Evolutionary conservation across 30 jellyfish, hydroid and myxozoan genomes (phyloP).

Genomic region (Hydractinia echinata): DNA sequence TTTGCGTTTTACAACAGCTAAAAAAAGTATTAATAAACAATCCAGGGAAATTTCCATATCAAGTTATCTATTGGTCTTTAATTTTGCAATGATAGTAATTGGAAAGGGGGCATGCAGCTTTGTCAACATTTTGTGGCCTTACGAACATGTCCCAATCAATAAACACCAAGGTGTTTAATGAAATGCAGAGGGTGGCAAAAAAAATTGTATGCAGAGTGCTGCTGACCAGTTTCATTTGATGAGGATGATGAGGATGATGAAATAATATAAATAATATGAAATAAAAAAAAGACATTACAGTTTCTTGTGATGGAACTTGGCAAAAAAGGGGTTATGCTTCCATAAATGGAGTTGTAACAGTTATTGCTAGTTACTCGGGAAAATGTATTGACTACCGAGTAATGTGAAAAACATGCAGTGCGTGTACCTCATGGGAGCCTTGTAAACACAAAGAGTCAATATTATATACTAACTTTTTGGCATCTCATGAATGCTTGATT

Average conservation of each 20-base stretch:
- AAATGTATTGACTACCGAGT: conserved; percentile 9
- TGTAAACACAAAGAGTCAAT: not conserved
- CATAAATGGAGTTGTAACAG: conserved; percentile 8
- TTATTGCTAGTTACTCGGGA: not conserved
- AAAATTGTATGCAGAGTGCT: not conserved
- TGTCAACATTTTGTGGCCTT: too few relatives aligned
- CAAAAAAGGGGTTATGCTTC: not conserved
- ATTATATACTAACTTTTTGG: too few relatives aligned
- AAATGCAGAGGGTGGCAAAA: not conserved
- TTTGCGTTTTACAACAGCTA: too few relatives aligned
- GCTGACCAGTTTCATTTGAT: not conserved
- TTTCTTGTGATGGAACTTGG: conserved; percentile 15
- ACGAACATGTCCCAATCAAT: not conserved
- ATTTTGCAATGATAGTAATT: too few relatives aligned
- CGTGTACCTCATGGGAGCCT: not conserved
- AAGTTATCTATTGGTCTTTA: too few relatives aligned
- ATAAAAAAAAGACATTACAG: not conserved
- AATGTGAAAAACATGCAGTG: not conserved
- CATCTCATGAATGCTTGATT: too few relatives aligned
- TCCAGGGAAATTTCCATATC: too few relatives aligned
- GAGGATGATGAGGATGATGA: too few relatives aligned
- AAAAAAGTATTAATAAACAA: too few relatives aligned
- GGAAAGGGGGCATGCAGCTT: too few relatives aligned
- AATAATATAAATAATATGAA: not conserved
- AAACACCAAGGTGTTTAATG: not conserved